These are phyloP conservation scores for Acyrthosiphon pisum DNA, from an alignment of 1,140 invertebrate species.

Conservation along the genomic window DNA sequence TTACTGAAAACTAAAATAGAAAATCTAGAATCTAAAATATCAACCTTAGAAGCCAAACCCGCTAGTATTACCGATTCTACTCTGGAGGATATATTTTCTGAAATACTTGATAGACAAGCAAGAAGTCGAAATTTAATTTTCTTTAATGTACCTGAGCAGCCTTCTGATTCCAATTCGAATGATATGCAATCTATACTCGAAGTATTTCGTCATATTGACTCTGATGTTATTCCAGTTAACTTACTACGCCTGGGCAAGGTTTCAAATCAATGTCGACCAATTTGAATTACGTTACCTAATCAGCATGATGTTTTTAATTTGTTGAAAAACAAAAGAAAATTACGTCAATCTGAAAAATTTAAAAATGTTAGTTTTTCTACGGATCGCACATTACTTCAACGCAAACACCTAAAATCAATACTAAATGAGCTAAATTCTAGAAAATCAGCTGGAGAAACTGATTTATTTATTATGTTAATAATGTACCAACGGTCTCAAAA, in stretches of 20 bases:
- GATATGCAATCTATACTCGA: neutral
- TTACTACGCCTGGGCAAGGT: neutral
- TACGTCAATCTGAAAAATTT: neutral
- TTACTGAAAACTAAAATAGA: neutral
- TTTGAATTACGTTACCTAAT: neutral
- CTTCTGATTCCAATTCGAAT: neutral
- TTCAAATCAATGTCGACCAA: neutral
- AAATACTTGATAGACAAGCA: neutral
- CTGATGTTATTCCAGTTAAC: neutral
- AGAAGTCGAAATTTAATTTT: neutral
- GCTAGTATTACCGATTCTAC: neutral
- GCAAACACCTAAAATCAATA: neutral
- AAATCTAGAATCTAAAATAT: neutral
- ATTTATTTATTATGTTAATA: neutral
- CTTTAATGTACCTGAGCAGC: neutral
- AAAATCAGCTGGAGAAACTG: neutral
- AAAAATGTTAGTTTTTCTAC: neutral
- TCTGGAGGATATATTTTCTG: neutral
- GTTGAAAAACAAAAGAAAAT: neutral
- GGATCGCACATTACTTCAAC: neutral
- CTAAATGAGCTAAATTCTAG: neutral
- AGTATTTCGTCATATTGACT: neutral
- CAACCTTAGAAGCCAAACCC: neutral
- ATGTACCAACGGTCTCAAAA: neutral
- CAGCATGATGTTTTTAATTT: neutral